Conservation (phyloP, 1,140 invertebrate species). For the Macrotrachela quadricornifera region DNA sequence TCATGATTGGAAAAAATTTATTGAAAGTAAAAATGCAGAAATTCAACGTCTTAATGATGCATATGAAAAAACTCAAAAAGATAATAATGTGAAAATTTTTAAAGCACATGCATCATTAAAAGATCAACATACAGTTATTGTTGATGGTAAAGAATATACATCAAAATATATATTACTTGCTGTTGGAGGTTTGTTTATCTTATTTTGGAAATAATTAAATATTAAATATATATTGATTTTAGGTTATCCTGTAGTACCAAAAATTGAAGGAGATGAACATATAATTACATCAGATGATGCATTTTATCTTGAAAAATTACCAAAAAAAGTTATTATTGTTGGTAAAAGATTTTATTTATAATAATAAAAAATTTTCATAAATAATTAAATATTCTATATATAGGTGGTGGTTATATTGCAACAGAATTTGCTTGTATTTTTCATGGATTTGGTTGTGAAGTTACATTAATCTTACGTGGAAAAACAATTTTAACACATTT, state of each 20-base stretch:
- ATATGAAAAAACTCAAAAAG: too few species aligned
- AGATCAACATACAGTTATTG: too few species aligned
- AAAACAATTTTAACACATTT: conserved; percentile 12
- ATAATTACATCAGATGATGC: conserved; percentile 39
- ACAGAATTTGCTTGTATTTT: conserved; percentile 37
- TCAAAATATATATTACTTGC: conserved; percentile 10
- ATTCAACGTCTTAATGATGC: too few species aligned
- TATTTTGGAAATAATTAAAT: neutral
- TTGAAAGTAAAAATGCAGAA: too few species aligned
- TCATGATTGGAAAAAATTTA: too few species aligned
- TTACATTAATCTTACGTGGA: conserved; percentile 33
- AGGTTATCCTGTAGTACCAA: conserved; percentile 28
- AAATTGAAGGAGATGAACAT: conserved; percentile 29
- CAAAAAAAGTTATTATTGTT: conserved; percentile 16
- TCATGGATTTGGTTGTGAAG: conserved; percentile 33
- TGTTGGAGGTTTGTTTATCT: neutral
- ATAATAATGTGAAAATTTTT: too few species aligned
- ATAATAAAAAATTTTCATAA: conserved; percentile 12
- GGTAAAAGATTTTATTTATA: too few species aligned
- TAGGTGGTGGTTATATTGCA: conserved; percentile 39
- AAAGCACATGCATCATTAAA: too few species aligned
- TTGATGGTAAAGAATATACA: neutral
- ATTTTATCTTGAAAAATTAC: conserved; percentile 35
- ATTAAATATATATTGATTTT: conserved; percentile 19
- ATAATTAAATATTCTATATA: conserved; percentile 25